A percentile compares a stretch with the other conserved stretches of the same genome.
phyloP scores from a whole-genome alignment of 2,797 vertebrate species.

The Catostomus latipinnis region DNA sequence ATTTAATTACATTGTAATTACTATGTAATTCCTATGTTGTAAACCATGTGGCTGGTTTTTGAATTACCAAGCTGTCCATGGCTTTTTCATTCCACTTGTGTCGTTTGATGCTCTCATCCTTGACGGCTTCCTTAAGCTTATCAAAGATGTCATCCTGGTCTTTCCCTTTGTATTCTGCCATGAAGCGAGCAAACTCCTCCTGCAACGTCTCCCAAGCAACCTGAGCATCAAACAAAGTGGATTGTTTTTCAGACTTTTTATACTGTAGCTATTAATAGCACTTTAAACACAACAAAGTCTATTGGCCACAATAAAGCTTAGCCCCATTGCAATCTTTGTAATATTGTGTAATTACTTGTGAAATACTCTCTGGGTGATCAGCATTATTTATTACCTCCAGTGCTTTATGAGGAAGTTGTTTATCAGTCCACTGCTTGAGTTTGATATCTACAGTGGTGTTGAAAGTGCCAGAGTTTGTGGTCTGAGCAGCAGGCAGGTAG shows the following conservation, averaged over 20 bases:
- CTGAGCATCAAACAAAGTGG: slow-evolving; percentile 53
- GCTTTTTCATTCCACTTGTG: slow-evolving; percentile 98
- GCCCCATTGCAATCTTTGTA: too few species aligned
- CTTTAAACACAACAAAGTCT: too few species aligned
- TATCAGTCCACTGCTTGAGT: slow-evolving; percentile 99
- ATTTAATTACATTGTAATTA: too few species aligned
- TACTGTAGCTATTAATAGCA: too few species aligned
- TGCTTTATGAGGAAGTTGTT: slow-evolving; percentile 96
- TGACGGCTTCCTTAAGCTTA: slow-evolving; percentile 96
- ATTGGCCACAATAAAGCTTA: too few species aligned
- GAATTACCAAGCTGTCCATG: slow-evolving; percentile 92
- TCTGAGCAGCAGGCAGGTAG: slow-evolving; percentile 97
- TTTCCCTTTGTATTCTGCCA: slow-evolving; percentile 95
- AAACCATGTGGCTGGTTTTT: too few species aligned
- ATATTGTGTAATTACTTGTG: too few species aligned
- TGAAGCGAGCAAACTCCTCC: slow-evolving; percentile 97
- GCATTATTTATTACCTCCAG: slow-evolving; percentile 84
- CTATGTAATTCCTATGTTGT: too few species aligned
- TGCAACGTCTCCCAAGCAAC: slow-evolving; percentile 98
- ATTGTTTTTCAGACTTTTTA: too few species aligned
- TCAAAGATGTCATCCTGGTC: slow-evolving; percentile 98
- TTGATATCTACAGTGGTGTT: slow-evolving; percentile 99
- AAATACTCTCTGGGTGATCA: too few species aligned
- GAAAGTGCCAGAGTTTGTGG: slow-evolving; percentile 95
- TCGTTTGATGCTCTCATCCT: slow-evolving; percentile 95